Percentiles rank a stretch among this genome's conserved stretches.
Conservation (phyloP, 2,113 vertebrate genomes). For the Megaceryle torquata region DNA sequence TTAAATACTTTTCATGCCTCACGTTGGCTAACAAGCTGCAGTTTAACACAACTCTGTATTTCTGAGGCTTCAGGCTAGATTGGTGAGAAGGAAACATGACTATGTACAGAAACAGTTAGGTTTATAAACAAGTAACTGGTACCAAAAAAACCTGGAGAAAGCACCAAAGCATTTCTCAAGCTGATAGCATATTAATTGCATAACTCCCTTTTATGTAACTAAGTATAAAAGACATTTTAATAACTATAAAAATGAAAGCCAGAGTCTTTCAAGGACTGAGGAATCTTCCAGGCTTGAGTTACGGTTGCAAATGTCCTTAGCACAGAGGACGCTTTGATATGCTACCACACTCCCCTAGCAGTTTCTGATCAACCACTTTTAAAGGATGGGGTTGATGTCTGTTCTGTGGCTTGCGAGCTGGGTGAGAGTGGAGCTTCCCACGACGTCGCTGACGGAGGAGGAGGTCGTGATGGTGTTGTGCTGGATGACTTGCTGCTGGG, state of each 20-base stretch:
- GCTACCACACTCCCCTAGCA: conserved; percentile 69
- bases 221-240: conserved; percentile 83
- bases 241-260: conserved; percentile 90
- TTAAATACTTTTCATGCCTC: conserved; percentile 64
- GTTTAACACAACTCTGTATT: conserved; percentile 57
- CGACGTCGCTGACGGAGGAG: conserved; percentile 86
- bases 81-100: conserved; percentile 67
- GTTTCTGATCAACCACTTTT: conserved; percentile 74
- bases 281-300: conserved; percentile 85
- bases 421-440: conserved; percentile 86
- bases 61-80: conserved; percentile 67
- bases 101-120: conserved; percentile 81
- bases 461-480: conserved; percentile 99
- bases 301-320: conserved; percentile 77
- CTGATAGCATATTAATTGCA: conserved; percentile 84
- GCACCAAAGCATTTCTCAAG: conserved; percentile 82
- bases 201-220: conserved; percentile 84
- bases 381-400: conserved; percentile 97
- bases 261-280: conserved; percentile 82
- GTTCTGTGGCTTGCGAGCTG: conserved; percentile 92
- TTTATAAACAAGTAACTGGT: conserved; percentile 84
- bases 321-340: conserved; percentile 64
- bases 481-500: conserved; percentile 98
- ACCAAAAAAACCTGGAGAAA: conserved; percentile 83
- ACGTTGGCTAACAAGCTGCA: conserved; percentile 67